Conservation (phyloP, 2,888 invertebrate species). For the Andrena camellia region DNA sequence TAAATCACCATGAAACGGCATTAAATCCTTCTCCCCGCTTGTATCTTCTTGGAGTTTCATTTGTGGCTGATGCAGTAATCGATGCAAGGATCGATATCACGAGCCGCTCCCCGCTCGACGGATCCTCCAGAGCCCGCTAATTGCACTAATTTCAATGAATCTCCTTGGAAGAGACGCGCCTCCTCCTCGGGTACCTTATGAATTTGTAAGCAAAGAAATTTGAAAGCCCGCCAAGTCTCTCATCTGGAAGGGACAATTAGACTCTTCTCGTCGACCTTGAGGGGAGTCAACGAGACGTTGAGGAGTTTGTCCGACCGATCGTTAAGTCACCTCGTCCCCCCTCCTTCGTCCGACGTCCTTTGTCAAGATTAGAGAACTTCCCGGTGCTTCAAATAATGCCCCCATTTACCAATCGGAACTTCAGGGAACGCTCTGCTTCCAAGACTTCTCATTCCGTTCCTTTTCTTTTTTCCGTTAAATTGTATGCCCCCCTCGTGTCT, state of each 20-base stretch:
- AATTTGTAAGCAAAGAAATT: conserved; percentile 71
- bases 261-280: conserved; percentile 69
- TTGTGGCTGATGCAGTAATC: conserved; percentile 16
- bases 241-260: conserved; percentile 68
- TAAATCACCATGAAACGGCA: neutral
- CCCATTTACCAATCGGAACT: conserved; percentile 37
- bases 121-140: conserved; percentile 47
- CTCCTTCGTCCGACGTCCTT: conserved; percentile 10
- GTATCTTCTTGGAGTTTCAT: no score
- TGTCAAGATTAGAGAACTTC: conserved; percentile 64
- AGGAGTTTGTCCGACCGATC: conserved; percentile 68
- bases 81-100: conserved; percentile 42
- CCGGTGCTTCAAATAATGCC: conserved; percentile 45
- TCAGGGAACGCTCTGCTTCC: neutral
- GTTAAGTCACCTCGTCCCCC: conserved; percentile 65
- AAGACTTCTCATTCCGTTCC: neutral
- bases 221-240: conserved; percentile 62
- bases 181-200: conserved; percentile 53
- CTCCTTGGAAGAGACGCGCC: conserved; percentile 49
- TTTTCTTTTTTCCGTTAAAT: neutral
- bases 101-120: conserved; percentile 1
- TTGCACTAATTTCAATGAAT: conserved; percentile 63
- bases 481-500: neutral
- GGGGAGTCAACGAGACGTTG: conserved; percentile 68
- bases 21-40: neutral